Evolutionary conservation across 2,797 vertebrate species (phyloP), one percentile per base, ranked within the genome.

Genomic region (Alauda arvensis): DNA sequence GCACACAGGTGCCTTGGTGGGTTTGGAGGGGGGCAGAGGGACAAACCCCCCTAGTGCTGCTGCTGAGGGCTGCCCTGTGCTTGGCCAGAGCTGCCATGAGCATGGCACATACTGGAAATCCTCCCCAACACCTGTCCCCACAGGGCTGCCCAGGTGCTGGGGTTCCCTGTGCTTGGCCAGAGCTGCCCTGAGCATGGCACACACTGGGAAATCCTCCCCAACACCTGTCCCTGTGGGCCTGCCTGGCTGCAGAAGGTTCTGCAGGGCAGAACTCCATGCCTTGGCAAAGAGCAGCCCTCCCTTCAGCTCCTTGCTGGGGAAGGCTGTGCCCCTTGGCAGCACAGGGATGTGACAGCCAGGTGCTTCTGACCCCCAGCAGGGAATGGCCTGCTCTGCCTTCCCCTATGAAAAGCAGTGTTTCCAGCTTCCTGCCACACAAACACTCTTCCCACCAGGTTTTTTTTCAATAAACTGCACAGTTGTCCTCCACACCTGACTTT

Each of bases 1-100:
- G 3, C 43, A 18, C 4, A 2, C 10, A 0, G 3, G 1, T 3
- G 31, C 18, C 37, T 53, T 7, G 23, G 10, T 17, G 71, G 26
- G 15, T 67, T 49, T 69, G 42, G 42, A 79, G 24, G 10, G 17
- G 6, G 26, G 37, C 23, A 59, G 31, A 63, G 49, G 15, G 16
- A 21, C 7, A 6, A 56, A 13, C 3, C 18, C 20, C 11, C 17
- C 13, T 9, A 52, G 17, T 3, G 5, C 13, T 70, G 12, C n/a
- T 61, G 71, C 28, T 43, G 51, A 68, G 56, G 24, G 69, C 31
- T 53, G 45, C 40, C 67, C 31, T 49, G 37, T 29, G 62, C 13
- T 39, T 29, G 34, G 16, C n/a, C 20, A 11, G 46, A 9, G 12
- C 28, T 19, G 52, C 61, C 39, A 8, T 37, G 34, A 37, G 34